Base-by-base conservation (phyloP, 2,888 invertebrate species). In the Cheilosia urbana region DNA sequence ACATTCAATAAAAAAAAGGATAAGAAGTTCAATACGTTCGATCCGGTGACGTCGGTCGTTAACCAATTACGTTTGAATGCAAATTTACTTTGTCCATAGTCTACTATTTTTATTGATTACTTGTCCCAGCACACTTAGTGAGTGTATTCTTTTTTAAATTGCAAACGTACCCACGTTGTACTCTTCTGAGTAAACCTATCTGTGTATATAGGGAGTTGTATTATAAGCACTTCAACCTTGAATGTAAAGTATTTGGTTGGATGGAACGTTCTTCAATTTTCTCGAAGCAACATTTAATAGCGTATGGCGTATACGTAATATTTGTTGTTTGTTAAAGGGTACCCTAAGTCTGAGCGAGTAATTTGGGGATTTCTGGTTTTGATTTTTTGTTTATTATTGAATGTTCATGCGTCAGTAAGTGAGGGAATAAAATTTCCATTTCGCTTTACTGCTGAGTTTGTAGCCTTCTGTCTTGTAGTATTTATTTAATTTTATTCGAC, bases 181-280 rank as follows among this genome's bases (percentile, higher is more conserved):
- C 37, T 34, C 9, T 13, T 30, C 7, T 17, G 3, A 37, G 17
- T 60, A 24, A 4, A 42, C n/a, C 6, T 30, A 30, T 30, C 5
- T 60, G 15, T 37, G 3, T 37, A 0, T 42, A 24, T 17, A 27
- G 27, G 6, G 6, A 27, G 5, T 7, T 53, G 40, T 53, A 13
- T 37, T 37, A 1, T 37, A 37, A 37, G 13, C 37, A 37, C 37
- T 37, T 37, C 45, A 57, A 66, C 75, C 66, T 75, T 75, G 65
- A 49, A 37, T 37, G 19, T 13, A 75, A 21, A 37, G n/a, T 27
- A 15, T 55, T 49, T 37, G 49, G 17, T 66, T 66, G 24, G 45
- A 55, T 27, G 34, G 53, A 62, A 73, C 47, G 24, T 72, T 72
- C 72, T 62, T 62, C 53, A 55, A 63, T 37, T 34, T 73, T 63